Conservation (phyloP, 2,888 invertebrate species). For the Amphimallon solstitiale region DNA sequence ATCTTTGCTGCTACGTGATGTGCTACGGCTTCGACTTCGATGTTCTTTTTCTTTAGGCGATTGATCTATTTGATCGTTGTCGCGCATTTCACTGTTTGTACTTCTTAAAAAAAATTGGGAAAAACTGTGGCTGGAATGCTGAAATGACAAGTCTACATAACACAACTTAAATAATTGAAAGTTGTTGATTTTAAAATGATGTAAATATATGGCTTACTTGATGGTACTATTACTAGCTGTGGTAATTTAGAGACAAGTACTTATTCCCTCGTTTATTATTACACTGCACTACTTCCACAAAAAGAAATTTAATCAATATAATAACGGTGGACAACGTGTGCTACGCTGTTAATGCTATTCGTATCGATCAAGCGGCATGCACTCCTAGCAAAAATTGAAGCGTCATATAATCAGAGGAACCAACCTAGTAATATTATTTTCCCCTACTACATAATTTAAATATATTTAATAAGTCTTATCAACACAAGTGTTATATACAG, state of each 20-base stretch:
- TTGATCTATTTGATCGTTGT: constrained; percentile 51
- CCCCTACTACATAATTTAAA: not conserved
- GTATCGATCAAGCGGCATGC: constrained; percentile 26
- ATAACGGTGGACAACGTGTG: not conserved
- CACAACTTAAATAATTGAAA: constrained; percentile 15
- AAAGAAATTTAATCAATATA: constrained; percentile 12
- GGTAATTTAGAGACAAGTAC: not conserved
- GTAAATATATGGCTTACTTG: constrained; percentile 18
- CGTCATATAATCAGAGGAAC: constrained; percentile 3
- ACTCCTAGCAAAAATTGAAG: constrained; percentile 16
- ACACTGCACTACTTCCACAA: not conserved
- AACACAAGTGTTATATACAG: too few relatives aligned
- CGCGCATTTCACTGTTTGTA: constrained; percentile 51
- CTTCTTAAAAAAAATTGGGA: not conserved
- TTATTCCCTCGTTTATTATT: constrained; percentile 4
- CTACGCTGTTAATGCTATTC: constrained; percentile 8
- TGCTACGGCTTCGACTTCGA: constrained; percentile 56
- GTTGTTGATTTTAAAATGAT: constrained; percentile 20
- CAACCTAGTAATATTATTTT: not conserved
- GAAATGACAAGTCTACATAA: constrained; percentile 7
- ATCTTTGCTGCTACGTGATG: constrained; percentile 55
- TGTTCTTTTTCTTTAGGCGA: constrained; percentile 53
- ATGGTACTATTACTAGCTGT: not conserved
- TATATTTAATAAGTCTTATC: too few relatives aligned
- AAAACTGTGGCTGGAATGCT: constrained; percentile 13